A percentile compares a stretch with the other conserved stretches of the same genome.
phyloP scores from a whole-genome alignment of 2,113 vertebrate species.

The Alectura lathami region DNA sequence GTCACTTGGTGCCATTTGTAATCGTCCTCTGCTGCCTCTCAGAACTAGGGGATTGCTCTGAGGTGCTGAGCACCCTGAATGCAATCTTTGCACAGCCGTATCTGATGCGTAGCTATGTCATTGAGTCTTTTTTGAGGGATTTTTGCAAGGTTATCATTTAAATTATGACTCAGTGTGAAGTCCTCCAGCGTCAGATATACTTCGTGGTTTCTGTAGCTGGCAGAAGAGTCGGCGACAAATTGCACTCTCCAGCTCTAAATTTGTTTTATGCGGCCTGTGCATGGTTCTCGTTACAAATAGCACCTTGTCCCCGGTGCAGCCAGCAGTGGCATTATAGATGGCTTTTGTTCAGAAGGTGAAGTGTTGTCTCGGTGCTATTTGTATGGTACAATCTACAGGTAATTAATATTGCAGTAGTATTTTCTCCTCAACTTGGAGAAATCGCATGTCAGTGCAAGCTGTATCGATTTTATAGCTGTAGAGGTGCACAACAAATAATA shows the following conservation, averaged over 20 bases:
- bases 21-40: background rate
- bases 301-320: background rate
- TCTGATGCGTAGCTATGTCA: fast-evolving
- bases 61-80: background rate
- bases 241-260: background rate
- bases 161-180: background rate
- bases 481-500: background rate
- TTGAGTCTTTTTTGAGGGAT: background rate
- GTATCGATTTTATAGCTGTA: background rate
- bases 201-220: background rate
- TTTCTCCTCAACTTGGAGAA: background rate
- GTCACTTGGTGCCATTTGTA: fast-evolving
- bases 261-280: background rate
- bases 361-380: background rate
- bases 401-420: background rate
- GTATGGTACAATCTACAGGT: background rate
- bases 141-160: background rate
- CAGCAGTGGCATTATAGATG: background rate
- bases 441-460: background rate
- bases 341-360: background rate
- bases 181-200: background rate
- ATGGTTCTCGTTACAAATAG: background rate
- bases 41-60: background rate
- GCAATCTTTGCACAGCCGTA: fast-evolving
- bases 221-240: background rate